These are phyloP conservation scores for Lacerta bilineata DNA, from an alignment of 2,797 vertebrate species.

Conservation along the genomic window DNA sequence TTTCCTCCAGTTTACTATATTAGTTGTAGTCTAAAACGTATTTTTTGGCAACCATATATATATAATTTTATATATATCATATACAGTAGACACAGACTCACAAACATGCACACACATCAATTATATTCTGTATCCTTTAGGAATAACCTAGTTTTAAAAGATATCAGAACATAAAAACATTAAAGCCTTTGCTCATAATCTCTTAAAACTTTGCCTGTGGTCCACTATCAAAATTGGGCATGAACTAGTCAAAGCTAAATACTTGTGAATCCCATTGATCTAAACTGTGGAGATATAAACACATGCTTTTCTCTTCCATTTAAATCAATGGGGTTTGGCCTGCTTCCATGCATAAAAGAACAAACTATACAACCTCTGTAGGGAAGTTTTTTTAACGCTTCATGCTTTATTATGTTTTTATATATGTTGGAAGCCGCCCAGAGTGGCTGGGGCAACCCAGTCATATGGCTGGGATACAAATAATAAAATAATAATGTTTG, in stretches of 20 bases:
- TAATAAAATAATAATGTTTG: too few relatives aligned
- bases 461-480: too few relatives aligned
- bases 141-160: neutral
- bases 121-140: neutral
- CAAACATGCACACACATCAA: neutral
- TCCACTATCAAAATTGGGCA: neutral
- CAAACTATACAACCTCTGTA: too few relatives aligned
- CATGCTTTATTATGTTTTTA: too few relatives aligned
- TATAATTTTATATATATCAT: neutral
- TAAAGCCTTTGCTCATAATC: neutral
- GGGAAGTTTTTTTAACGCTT: too few relatives aligned
- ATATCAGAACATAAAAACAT: neutral
- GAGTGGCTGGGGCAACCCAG: too few relatives aligned
- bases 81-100: neutral
- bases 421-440: too few relatives aligned
- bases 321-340: too few relatives aligned
- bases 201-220: neutral
- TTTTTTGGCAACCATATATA: neutral
- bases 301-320: neutral
- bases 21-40: neutral
- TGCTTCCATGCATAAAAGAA: neutral
- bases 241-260: neutral
- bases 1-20: slow-evolving; percentile 12
- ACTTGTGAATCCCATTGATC: neutral
- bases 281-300: neutral